phyloP scores from a whole-genome alignment of 2,888 invertebrate genomes.

The Sphaeridia pumilis region DNA sequence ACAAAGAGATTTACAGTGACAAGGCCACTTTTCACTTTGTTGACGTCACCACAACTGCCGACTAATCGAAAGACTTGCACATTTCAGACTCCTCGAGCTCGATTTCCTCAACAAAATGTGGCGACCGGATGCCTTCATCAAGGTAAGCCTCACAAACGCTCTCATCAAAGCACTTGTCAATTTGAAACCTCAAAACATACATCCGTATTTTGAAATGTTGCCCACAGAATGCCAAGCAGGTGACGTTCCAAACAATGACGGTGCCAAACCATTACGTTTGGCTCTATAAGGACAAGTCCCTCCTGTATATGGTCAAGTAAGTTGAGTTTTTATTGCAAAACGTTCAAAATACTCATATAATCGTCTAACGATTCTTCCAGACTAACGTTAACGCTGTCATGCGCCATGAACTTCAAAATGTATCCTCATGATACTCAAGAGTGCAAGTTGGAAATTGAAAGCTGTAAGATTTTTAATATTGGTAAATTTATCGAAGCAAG shows the following conservation, averaged over 20 bases:
- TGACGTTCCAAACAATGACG: constrained; percentile 88
- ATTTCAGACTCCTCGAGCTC: constrained; percentile 57
- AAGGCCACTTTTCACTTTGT: no score
- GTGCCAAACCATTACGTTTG: constrained; percentile 88
- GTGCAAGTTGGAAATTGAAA: constrained; percentile 88
- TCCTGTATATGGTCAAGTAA: constrained; percentile 75
- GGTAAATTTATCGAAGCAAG: constrained; percentile 9
- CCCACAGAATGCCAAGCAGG: constrained; percentile 68
- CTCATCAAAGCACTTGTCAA: not conserved
- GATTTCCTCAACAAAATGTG: constrained; percentile 88
- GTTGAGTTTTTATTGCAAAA: no score
- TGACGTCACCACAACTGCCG: no score
- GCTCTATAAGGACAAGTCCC: constrained; percentile 75
- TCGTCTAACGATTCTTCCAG: no score
- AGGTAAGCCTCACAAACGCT: constrained; percentile 38
- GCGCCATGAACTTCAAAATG: constrained; percentile 88
- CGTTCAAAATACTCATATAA: no score
- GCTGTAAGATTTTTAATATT: constrained; percentile 53
- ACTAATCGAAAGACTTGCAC: no score
- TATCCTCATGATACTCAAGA: constrained; percentile 91
- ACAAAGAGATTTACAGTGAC: no score
- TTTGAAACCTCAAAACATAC: not conserved
- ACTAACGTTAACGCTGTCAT: constrained; percentile 71
- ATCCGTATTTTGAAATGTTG: not conserved
- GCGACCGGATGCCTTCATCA: constrained; percentile 87